Evolutionary conservation across 2,113 vertebrate genomes (phyloP), one percentile per base, ranked within the genome.

Genomic region (Dasyurus viverrinus): DNA sequence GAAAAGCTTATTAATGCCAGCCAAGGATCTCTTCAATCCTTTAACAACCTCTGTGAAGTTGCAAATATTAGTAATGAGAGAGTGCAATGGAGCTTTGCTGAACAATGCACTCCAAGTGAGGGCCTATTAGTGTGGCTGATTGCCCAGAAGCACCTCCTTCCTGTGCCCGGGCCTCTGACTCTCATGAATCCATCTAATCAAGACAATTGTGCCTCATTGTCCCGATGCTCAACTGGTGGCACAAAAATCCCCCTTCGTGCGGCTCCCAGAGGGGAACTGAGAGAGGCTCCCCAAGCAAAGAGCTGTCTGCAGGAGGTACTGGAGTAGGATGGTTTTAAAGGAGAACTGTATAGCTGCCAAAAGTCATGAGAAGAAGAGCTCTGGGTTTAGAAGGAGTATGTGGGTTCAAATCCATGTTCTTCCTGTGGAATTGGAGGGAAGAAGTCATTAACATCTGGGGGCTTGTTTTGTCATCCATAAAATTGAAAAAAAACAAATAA

Each of bases 71-170:
- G 57, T 97, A 97, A 93, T 93, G 96, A 91, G 92, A 91, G 94
- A 94, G 94, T 2, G 0, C 90, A 57, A 57, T 95, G 95, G 0
- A 96, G 95, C 94, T 96, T 47, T 25, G 93, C 93, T 95, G 96
- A 97, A 96, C 94, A 96, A 97, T n/a, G 48, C 94, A 89, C 94
- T 92, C 90, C 30, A 68, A 97, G 94, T 95, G 96, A 97, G 95
- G 55, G 94, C 95, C 97, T 97, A 96, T 96, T 98, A 97, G 89
- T 27, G 95, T 84, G 68, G 94, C 94, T 92, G 96, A 98, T 97
- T 97, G 96, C 48, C 5, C 96, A 96, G 94, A 90, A 98, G 96
- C 95, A 96, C 94, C 97, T 98, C 97, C 96, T 96, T 97, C 68
- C 68, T 42, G 68, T 1, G 16, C 68, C 14, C 36, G 26, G 6